A percentile compares a stretch with the other conserved stretches of the same genome.
Conservation (phyloP, 2,113 vertebrate genomes). For the Eidolon helvum region DNA sequence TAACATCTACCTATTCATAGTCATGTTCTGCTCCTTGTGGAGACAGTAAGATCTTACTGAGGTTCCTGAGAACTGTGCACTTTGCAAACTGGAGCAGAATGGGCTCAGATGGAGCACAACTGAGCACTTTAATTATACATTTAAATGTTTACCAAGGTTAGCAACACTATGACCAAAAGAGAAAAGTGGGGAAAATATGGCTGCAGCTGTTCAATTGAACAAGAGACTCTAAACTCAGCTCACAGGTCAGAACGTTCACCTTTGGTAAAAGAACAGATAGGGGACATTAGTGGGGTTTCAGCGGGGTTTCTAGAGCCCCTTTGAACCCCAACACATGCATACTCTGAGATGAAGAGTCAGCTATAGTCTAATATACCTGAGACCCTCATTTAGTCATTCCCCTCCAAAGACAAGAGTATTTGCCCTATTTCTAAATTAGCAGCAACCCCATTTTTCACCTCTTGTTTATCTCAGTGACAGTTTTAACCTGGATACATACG, state of each 20-base stretch:
- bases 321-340: background rate
- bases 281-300: background rate
- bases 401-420: background rate
- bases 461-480: slow-evolving; percentile 27
- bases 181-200: background rate
- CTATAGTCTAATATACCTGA: background rate
- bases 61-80: background rate
- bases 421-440: background rate
- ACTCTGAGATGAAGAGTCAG: background rate
- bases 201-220: background rate
- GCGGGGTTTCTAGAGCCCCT: background rate
- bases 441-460: background rate
- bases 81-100: background rate
- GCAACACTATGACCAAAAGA: background rate
- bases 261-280: background rate
- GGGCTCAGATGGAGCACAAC: background rate
- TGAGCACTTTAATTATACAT: slow-evolving; percentile 47
- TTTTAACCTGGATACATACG: background rate
- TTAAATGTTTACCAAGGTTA: slow-evolving; percentile 50
- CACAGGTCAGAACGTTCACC: background rate
- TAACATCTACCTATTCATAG: background rate
- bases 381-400: background rate
- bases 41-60: background rate
- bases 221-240: background rate
- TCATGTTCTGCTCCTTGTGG: background rate